A percentile compares a stretch with the other conserved stretches of the same genome.
These are phyloP conservation scores for Eupithecia subfuscata DNA, from an alignment of 2,888 invertebrate species.

Conservation along the genomic window DNA sequence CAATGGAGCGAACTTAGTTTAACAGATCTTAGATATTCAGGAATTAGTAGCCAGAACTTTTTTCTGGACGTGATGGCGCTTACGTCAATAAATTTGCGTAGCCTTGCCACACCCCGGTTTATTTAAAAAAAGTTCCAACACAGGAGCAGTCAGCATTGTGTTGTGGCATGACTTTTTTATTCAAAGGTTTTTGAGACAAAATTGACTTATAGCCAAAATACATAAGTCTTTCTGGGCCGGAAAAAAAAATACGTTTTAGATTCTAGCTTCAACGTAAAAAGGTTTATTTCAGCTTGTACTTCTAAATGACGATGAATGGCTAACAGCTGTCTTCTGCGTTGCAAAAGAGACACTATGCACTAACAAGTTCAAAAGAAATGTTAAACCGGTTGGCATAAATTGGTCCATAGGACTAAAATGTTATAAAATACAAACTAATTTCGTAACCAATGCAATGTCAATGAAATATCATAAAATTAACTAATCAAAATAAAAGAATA, in stretches of 20 bases:
- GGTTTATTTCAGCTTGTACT: too few relatives aligned
- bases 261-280: too few relatives aligned
- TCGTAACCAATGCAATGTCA: background rate
- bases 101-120: background rate
- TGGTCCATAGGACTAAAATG: background rate
- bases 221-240: too few relatives aligned
- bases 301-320: too few relatives aligned
- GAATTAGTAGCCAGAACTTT: background rate
- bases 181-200: background rate
- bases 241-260: too few relatives aligned
- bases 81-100: background rate
- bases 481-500: conserved; percentile 68
- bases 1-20: background rate
- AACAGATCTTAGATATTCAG: conserved; percentile 2
- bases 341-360: too few relatives aligned
- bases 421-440: background rate
- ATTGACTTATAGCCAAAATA: background rate
- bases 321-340: too few relatives aligned
- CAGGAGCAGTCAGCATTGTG: background rate
- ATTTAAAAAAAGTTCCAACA: background rate
- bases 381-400: conserved; percentile 2
- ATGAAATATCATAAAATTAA: conserved; percentile 1
- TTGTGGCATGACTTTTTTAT: background rate
- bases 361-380: background rate
- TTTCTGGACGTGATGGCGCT: background rate